Conservation (phyloP, 2,888 invertebrate genomes). For the Pemphredon lugubris region DNA sequence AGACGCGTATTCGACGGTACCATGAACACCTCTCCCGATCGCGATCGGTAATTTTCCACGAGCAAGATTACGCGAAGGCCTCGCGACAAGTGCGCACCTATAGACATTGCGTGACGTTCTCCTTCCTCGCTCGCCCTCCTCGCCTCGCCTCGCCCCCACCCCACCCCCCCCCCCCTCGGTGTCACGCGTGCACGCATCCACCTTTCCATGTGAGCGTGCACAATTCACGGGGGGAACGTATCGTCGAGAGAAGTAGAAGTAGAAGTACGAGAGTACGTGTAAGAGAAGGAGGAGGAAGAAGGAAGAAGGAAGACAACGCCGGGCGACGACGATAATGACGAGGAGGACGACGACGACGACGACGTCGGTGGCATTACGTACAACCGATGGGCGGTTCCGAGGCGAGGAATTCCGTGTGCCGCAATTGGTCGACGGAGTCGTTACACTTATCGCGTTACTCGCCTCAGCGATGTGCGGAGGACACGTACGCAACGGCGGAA, state of each 20-base stretch:
- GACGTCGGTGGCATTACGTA: constrained; percentile 58
- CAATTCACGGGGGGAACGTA: constrained; percentile 12
- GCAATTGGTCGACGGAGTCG: constrained; percentile 77
- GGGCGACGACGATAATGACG: constrained; percentile 23
- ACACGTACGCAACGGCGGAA: constrained; percentile 13
- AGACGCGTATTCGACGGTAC: not conserved
- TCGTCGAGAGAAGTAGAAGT: constrained; percentile 16
- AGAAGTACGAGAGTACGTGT: constrained; percentile 15
- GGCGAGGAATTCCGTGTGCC: constrained; percentile 66
- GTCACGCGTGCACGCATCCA: constrained; percentile 6
- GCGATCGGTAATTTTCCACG: constrained; percentile 69
- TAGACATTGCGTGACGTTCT: constrained; percentile 37
- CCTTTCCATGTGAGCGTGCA: constrained; percentile 8
- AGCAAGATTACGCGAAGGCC: constrained; percentile 47
- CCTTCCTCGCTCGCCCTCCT: constrained; percentile 9
- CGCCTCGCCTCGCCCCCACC: too few species aligned
- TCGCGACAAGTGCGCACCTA: constrained; percentile 18
- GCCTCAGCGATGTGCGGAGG: constrained; percentile 39
- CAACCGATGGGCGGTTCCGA: constrained; percentile 76
- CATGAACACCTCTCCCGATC: too few species aligned
- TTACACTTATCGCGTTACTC: constrained; percentile 77
- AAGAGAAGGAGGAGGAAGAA: too few species aligned
- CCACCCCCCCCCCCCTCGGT: too few species aligned
- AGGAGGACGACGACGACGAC: constrained; percentile 34
- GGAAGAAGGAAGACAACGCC: too few species aligned